phyloP scores from a whole-genome alignment of 1,140 invertebrate species.

The Oscheius sp. region DNA sequence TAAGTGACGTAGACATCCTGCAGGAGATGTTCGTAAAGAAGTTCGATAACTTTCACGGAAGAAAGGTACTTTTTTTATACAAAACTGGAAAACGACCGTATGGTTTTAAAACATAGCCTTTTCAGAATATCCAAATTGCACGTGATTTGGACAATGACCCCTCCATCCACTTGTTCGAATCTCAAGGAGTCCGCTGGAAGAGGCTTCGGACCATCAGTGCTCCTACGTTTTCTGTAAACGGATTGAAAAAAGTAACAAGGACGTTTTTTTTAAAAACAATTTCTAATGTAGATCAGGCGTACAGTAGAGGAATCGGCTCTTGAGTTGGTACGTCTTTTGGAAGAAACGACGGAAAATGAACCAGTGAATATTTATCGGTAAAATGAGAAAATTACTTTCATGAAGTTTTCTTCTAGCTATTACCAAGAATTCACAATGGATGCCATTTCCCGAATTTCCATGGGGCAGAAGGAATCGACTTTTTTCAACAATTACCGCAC shows the following conservation, averaged over 20 bases:
- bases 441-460: conserved; percentile 29
- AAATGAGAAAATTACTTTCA: too few relatives aligned
- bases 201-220: conserved; percentile 18
- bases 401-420: too few relatives aligned
- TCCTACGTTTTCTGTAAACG: conserved; percentile 21
- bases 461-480: conserved; percentile 19
- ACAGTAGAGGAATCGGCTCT: conserved; percentile 25
- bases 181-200: conserved; percentile 32
- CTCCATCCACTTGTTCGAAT: conserved; percentile 24
- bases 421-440: conserved; percentile 36
- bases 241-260: conserved; percentile 23
- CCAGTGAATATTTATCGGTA: conserved; percentile 28
- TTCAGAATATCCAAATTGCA: conserved; percentile 16
- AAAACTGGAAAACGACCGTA: too few relatives aligned
- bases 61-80: conserved; percentile 17
- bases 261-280: background rate
- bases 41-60: conserved; percentile 28
- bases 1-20: conserved; percentile 36
- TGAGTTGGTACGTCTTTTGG: conserved; percentile 21
- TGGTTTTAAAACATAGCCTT: background rate
- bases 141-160: conserved; percentile 25
- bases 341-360: background rate
- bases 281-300: conserved; percentile 5
- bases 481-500: conserved; percentile 18
- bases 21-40: conserved; percentile 37